Base-by-base conservation (phyloP, 2,797 vertebrate species). In the Chelidonichthys spinosus region DNA sequence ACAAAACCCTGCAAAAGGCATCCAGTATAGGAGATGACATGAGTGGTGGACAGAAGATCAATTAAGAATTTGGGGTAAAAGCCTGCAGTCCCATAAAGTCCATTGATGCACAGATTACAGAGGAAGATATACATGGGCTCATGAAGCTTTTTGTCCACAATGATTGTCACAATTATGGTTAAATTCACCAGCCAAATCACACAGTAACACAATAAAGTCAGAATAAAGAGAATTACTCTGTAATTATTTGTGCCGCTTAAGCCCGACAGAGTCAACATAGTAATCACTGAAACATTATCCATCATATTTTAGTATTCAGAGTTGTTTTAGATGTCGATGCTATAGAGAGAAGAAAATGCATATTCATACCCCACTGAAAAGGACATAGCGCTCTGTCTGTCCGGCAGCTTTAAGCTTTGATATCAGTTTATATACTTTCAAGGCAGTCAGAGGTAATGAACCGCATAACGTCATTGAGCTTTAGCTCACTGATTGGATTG, bases 71-170 rank as follows among this genome's bases (percentile, higher is more conserved):
- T 89, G 0, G 90, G 87, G 50, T 84, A 90, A 73, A 91, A 90
- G 0, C 73, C 87, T 4, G 76, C 2, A 0, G 88, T 85, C 15
- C 85, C 87, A 35, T 85, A 85, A 1, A 90, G 84, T 33, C 39
- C 77, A 73, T 81, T 90, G 10, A 91, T 58, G 44, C 85, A 91
- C 17, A 91, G 63, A 54, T 79, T 85, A 55, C 85, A 88, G 4
- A 91, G 40, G 18, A 85, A 85, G 10, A 89, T 74, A 52, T 86
- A 89, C 88, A 91, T 90, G 6, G 89, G 91, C 2, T 89, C 79
- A 63, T 92, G 87, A n/a, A 90, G 83, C 0, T 0, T 83, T 66
- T 54, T 61, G 7, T 90, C 76, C 49, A 74, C 3, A 13, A 81
- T 72, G 0, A 89, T 60, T 0, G 53, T 72, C 0, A 82, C 7